A percentile compares a stretch with the other conserved stretches of the same genome.
Evolutionary conservation across 2,888 invertebrate species (phyloP).

Genomic region (Trachelus iudaicus): DNA sequence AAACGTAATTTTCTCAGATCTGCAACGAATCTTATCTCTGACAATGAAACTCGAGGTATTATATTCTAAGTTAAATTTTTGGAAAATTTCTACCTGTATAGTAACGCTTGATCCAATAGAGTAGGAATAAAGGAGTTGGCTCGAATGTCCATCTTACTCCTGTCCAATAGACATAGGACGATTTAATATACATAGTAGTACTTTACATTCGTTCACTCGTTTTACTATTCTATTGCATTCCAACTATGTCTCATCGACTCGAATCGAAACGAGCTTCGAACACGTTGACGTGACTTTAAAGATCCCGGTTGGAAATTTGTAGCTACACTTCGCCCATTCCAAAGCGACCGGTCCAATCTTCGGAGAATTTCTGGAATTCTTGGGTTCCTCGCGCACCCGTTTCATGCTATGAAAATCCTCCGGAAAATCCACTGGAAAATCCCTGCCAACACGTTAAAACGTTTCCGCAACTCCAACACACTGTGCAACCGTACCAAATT

Average conservation of each 20-base stretch:
- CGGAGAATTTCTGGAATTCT: constrained; percentile 54
- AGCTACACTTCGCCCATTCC: constrained; percentile 29
- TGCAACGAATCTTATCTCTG: neutral
- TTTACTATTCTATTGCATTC: neutral
- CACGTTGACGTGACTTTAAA: neutral
- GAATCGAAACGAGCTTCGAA: neutral
- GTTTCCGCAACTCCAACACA: constrained; percentile 37
- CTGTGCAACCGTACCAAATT: neutral
- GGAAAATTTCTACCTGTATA: neutral
- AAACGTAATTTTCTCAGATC: neutral
- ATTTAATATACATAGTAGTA: neutral
- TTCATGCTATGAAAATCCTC: constrained; percentile 45
- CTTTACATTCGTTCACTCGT: neutral
- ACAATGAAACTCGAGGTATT: neutral
- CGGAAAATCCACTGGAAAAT: neutral
- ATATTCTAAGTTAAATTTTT: neutral
- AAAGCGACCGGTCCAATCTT: constrained; percentile 48
- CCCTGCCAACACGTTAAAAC: constrained; percentile 26
- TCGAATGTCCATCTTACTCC: neutral
- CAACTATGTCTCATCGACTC: neutral
- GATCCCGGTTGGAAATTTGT: constrained; percentile 22
- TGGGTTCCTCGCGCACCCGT: constrained; percentile 41
- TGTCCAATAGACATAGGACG: neutral
- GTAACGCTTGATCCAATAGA: neutral
- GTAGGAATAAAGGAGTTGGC: neutral